Percentiles rank a stretch among this genome's conserved stretches.
These are phyloP conservation scores for Cantharis nigra DNA, from an alignment of 2,888 invertebrate genomes.

Conservation along the genomic window DNA sequence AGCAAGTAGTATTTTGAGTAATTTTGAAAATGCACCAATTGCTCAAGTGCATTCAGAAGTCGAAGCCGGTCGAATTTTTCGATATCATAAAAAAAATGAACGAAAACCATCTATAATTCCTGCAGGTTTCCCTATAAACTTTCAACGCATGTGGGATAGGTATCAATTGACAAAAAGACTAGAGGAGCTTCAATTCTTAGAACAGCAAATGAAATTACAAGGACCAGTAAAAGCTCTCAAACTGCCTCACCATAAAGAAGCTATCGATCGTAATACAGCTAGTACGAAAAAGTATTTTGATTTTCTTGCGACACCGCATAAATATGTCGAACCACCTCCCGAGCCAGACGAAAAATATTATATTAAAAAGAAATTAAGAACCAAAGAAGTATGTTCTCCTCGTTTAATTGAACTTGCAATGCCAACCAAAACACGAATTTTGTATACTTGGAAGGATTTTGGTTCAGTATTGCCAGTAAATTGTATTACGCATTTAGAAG, in stretches of 20 bases:
- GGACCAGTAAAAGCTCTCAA: background rate
- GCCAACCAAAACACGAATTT: slow-evolving; percentile 44
- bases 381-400: slow-evolving; percentile 44
- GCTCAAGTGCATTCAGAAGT: background rate
- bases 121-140: background rate
- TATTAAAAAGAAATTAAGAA: slow-evolving; percentile 21
- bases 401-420: slow-evolving; percentile 44
- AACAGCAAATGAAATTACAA: background rate
- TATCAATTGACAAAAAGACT: background rate
- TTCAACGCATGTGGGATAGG: background rate
- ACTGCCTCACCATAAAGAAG: background rate
- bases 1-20: background rate
- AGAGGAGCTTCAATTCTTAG: background rate
- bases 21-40: background rate
- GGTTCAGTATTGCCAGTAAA: slow-evolving; percentile 39
- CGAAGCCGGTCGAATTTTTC: background rate
- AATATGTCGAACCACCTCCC: background rate
- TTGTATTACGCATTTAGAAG: slow-evolving; percentile 41
- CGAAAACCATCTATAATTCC: background rate
- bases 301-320: background rate
- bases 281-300: slow-evolving; percentile 2
- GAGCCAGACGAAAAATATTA: background rate
- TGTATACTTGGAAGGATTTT: slow-evolving; percentile 44
- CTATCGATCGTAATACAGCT: background rate
- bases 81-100: background rate